phyloP scores from a whole-genome alignment of 2,888 invertebrate genomes.

The Embidobia sp. region DNA sequence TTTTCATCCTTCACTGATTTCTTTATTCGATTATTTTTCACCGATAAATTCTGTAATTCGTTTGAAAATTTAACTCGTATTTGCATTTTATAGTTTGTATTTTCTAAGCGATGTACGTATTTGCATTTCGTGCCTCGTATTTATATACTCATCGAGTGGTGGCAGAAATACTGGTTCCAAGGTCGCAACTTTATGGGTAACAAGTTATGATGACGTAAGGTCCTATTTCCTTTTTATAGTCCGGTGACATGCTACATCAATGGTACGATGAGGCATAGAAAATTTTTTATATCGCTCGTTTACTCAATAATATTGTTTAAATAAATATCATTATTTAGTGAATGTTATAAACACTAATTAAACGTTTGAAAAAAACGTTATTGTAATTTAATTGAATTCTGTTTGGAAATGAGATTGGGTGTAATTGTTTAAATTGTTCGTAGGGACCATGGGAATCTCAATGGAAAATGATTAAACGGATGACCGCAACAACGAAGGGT shows the following conservation, averaged over 20 bases:
- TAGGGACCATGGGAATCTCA: constrained; percentile 50
- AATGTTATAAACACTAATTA: too few species aligned
- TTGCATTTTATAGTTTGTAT: too few species aligned
- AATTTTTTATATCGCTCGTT: too few species aligned
- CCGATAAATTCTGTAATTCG: neutral
- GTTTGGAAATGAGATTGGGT: neutral
- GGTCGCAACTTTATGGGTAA: constrained; percentile 43
- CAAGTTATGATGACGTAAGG: constrained; percentile 40
- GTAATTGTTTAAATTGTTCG: constrained; percentile 27
- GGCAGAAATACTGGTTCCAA: constrained; percentile 22
- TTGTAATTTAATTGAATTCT: too few species aligned
- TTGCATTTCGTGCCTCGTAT: constrained; percentile 26
- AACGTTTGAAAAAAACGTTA: too few species aligned
- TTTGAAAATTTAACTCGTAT: too few species aligned
- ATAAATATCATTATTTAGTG: too few species aligned
- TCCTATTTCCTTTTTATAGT: constrained; percentile 49
- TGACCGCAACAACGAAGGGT: constrained; percentile 68
- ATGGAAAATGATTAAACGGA: constrained; percentile 72
- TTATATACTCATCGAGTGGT: constrained; percentile 28
- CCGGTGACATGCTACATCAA: constrained; percentile 4
- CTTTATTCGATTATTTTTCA: too few species aligned
- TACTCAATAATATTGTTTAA: too few species aligned
- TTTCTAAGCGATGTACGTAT: constrained; percentile 53
- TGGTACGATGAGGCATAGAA: neutral
- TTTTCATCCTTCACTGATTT: too few species aligned